Evolutionary conservation across 1,140 invertebrate genomes (phyloP), one percentile per base, ranked within the genome.

Genomic region (Rhizoglyphus robini): DNA sequence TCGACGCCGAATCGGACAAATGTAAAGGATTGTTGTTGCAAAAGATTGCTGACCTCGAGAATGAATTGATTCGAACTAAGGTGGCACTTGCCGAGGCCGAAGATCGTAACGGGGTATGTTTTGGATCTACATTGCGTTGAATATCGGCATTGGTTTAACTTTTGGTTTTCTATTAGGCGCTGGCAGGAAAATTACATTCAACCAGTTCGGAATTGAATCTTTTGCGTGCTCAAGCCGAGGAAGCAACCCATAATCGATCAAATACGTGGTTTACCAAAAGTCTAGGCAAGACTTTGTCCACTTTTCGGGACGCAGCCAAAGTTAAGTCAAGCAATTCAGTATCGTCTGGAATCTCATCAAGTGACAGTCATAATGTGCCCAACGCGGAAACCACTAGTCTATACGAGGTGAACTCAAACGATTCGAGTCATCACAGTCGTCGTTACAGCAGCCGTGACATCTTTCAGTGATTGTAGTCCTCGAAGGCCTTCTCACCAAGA

Each of bases 31-130:
- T 54, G 65, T 69, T 68, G 18, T 36, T 65, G n/a, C 51, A 70
- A 49, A 81, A 87, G 68, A 84, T 96, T 62, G 81, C 88, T 13
- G 91, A 96, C 75, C 77, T 98, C 27, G 95, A 99, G 75, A 78
- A 97, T 57, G 94, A 98, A 74, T 77, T 99, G 64, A 95, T 94
- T 3, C 88, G 94, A 74, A 93, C 94, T 0, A 99, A 99, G 75
- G 79, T 99, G 68, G 92, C 91, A 0, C 84, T 96, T 63, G 96
- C 98, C 2, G 92, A 99, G 78, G 88, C 92, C 0, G 89, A 97
- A 77, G 98, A 95, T 79, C 84, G 86, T 71, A 96, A 94, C 80
- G 91, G 96, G 81, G 61, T 48, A 65, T 54, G 25, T 38, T 18
- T 64, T 31, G 59, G 29, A 23, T 41, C 18, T 18, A 8, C 20